Evolutionary conservation across 2,113 vertebrate species (phyloP), one percentile per base, ranked within the genome.

Genomic region (Daphoenositta chrysoptera): DNA sequence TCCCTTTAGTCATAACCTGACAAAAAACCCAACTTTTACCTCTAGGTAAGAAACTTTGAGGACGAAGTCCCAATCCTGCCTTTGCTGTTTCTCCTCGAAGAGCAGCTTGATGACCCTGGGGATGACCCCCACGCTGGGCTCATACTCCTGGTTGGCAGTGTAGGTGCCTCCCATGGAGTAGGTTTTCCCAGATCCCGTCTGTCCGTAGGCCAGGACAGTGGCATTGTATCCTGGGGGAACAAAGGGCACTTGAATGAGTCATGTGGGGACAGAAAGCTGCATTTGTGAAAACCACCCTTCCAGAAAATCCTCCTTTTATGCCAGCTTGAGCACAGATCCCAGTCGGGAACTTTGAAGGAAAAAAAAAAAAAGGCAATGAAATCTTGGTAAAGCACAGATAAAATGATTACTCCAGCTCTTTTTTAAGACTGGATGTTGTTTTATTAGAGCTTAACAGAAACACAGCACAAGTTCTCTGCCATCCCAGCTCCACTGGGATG

Each of bases 161-260:
- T 99, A 99, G 9, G 99, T 97, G 48, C 99, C 98, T 77, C 99
- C 99, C 99, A 99, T 99, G 3, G 99, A 99, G 84, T 98, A 99
- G 0, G 99, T 99, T 95, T 99, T 99, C 39, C 99, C 99, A 39
- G 99, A 99, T 8, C 99, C 99, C 0, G 99, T 99, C 96, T 99
- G 99, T 26, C 99, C 99, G 5, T 99, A 99, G 17, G 99, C 99
- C 64, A 99, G 83, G 68, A 99, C 99, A 0, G 99, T 99, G 37
- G 99, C 99, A 95, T 99, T 98, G 75, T 99, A 99, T 13, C 99
- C 99, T 99, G 44, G 4, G 42, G 94, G 92, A 96, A 92, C 33
- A 97, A 88, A 96, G 79, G 60, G 8, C 1, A 3, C 28, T 12
- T 0, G 0, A 6, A 20, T 70, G 48, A 91, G 48, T 11, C 77